Conservation (phyloP, 2,888 invertebrate genomes). For the Notocelia uddmanniana region DNA sequence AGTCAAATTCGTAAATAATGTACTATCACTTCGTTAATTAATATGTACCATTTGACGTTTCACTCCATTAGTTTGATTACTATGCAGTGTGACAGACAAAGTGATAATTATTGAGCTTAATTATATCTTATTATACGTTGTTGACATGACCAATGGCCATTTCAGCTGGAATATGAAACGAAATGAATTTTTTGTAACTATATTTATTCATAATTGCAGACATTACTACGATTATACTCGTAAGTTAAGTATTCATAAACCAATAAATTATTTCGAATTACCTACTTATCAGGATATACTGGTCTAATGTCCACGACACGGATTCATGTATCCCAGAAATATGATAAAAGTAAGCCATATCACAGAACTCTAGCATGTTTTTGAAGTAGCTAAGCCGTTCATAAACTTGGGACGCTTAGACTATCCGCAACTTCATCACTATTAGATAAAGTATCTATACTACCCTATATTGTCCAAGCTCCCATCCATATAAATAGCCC, state of each 20-base stretch:
- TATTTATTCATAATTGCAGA: background rate
- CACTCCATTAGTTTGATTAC: too few species aligned
- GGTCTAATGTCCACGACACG: background rate
- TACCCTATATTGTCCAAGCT: too few species aligned
- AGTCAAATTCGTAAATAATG: background rate
- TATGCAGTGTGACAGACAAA: too few species aligned
- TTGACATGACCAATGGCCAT: background rate
- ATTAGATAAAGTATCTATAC: too few species aligned
- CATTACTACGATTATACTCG: background rate
- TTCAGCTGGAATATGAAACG: background rate
- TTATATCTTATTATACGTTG: too few species aligned
- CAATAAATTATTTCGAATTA: background rate
- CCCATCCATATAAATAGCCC: too few species aligned
- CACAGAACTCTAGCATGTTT: too few species aligned
- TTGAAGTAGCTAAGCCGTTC: too few species aligned
- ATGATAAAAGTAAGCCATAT: background rate
- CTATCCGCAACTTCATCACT: too few species aligned
- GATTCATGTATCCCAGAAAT: background rate
- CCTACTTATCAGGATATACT: background rate
- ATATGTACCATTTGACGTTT: background rate
- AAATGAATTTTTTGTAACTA: background rate
- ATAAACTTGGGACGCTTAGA: too few species aligned
- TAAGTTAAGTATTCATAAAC: background rate
- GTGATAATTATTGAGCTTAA: too few species aligned
- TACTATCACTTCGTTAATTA: background rate